Evolutionary conservation across 2,113 vertebrate genomes (phyloP), one percentile per base, ranked within the genome.

Genomic region (Sterna hirundo): DNA sequence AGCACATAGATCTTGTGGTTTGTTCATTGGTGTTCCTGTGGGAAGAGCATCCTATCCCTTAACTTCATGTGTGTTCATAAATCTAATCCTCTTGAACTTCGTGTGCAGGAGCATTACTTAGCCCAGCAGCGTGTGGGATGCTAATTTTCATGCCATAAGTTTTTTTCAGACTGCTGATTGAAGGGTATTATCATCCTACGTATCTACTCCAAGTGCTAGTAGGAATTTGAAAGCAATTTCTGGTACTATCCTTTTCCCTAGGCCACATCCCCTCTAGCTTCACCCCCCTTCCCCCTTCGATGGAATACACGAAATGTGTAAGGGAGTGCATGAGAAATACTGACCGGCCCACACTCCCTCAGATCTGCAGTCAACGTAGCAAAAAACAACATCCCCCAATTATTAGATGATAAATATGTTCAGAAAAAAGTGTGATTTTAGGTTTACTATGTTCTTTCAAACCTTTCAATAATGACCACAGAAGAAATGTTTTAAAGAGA

Each of bases 281-380:
- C 3, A 1, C 4, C 15, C 6, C 42, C 25, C 8, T 9, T 49
- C 3, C 32, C 5, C 2, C 49, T 79, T 57, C 0, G 1, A 32
- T 9, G 17, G n/a, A 49, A 42, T 61, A 38, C 8, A 55, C 13
- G 32, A 83, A 55, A 42, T 36, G 10, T 42, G 10, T 46, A 62
- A 79, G 16, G 26, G 15, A 75, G 6, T 5, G 1, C 4, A 1
- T 69, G 22, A 52, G 55, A 58, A 66, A 66, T 72, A 25, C n/a
- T 72, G 40, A 34, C 18, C 0, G 1, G 19, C 21, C 40, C 49
- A 13, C 4, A 0, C 5, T 86, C 20, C 16, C 20, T 54, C n/a
- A 66, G 11, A 42, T 77, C 30, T 60, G 9, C 26, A 83, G 51
- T 60, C 30, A 77, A 32, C 15, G 32, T 25, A 60, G 20, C 8